These are phyloP conservation scores for Cephus runcator DNA, from an alignment of 2,888 invertebrate species.

Conservation along the genomic window DNA sequence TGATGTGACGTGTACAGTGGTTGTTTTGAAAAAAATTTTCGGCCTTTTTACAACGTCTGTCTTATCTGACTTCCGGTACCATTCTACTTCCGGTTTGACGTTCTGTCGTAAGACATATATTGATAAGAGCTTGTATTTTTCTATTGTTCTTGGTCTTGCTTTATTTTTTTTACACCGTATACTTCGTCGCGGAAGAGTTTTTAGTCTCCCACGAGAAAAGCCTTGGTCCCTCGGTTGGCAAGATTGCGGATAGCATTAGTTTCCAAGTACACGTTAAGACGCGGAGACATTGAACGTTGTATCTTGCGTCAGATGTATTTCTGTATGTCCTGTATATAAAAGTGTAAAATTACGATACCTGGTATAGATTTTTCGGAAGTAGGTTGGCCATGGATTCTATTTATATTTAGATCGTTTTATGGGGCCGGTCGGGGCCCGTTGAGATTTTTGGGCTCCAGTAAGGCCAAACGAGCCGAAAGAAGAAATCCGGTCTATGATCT, in stretches of 20 bases:
- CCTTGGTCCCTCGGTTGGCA: not conserved
- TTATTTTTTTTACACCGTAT: not conserved
- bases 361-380: not conserved
- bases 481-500: not conserved
- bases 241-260: not conserved
- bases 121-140: not conserved
- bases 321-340: not conserved
- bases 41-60: not conserved
- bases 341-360: not conserved
- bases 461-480: not conserved
- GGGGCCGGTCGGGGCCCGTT: not conserved
- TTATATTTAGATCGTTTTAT: not conserved
- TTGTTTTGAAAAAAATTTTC: not conserved
- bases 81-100: not conserved
- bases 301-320: not conserved
- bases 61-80: not conserved
- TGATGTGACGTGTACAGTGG: too few species aligned
- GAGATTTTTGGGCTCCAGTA: not conserved
- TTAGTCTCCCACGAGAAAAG: not conserved
- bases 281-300: not conserved
- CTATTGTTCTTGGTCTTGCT: not conserved
- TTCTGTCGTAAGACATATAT: not conserved
- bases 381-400: not conserved
- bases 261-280: not conserved
- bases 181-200: not conserved